Evolutionary conservation across 2,888 invertebrate genomes (phyloP).

Genomic region (Kuschelorhynchus macadamiae): DNA sequence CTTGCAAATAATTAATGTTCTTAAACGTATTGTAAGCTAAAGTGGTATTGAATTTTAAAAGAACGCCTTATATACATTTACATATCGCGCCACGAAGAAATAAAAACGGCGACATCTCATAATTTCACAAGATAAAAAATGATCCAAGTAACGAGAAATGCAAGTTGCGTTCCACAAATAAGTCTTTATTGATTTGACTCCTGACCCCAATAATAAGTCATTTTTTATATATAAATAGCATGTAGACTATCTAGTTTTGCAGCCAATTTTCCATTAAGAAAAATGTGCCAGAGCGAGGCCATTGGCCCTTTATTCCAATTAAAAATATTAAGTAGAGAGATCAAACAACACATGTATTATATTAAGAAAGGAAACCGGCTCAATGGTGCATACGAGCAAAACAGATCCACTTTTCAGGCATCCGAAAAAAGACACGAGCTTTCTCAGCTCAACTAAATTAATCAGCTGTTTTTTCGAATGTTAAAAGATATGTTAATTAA

Average conservation of each 20-base stretch:
- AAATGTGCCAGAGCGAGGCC: conserved; percentile 29
- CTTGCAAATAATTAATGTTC: no score
- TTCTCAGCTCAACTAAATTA: neutral
- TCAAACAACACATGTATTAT: conserved; percentile 60
- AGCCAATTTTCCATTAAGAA: conserved; percentile 13
- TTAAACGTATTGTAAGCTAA: no score
- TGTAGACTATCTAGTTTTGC: conserved; percentile 15
- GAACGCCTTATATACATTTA: no score
- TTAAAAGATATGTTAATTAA: no score
- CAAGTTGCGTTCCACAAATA: conserved; percentile 23
- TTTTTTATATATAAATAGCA: conserved; percentile 31
- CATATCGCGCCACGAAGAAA: no score
- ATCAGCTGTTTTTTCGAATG: neutral
- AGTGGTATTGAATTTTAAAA: no score
- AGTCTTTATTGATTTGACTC: conserved; percentile 39
- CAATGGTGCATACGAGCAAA: conserved; percentile 39
- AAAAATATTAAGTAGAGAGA: conserved; percentile 33
- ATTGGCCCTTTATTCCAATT: conserved; percentile 41
- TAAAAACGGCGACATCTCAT: no score
- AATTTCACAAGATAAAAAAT: no score
- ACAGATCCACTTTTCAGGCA: conserved; percentile 33
- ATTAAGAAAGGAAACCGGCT: conserved; percentile 57
- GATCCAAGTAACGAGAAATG: conserved; percentile 5
- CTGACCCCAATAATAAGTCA: conserved; percentile 30
- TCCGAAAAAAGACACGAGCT: conserved; percentile 25